phyloP scores from a whole-genome alignment of 2,113 vertebrate genomes.

The Antechinus stuartii region DNA sequence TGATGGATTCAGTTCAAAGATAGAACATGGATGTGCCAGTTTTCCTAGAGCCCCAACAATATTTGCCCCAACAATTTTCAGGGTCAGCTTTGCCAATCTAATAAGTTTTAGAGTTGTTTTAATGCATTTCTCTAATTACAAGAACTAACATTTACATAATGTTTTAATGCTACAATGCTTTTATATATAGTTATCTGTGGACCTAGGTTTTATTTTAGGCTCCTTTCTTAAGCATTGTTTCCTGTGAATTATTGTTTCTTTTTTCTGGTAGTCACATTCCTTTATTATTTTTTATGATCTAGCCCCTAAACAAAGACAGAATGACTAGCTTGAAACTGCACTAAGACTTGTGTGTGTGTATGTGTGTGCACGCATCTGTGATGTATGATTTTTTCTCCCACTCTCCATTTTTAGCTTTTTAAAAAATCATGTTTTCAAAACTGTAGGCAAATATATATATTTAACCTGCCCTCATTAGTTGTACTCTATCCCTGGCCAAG shows the following conservation, averaged over 20 bases:
- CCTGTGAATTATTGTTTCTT: too few species aligned
- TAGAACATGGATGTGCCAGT: too few species aligned
- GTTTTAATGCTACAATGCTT: not conserved
- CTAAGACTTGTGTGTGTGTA: not conserved
- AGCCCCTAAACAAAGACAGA: not conserved
- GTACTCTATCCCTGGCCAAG: not conserved
- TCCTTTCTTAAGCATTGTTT: too few species aligned
- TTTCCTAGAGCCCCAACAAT: too few species aligned
- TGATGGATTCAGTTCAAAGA: too few species aligned
- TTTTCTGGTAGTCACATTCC: not conserved
- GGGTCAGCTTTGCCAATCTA: too few species aligned
- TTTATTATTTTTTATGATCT: not conserved
- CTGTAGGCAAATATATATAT: not conserved
- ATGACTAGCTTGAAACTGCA: not conserved
- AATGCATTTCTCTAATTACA: too few species aligned
- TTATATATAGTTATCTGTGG: not conserved
- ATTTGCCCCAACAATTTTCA: too few species aligned
- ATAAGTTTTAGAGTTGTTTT: too few species aligned
- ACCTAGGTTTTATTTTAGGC: too few species aligned
- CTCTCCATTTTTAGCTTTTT: not conserved
- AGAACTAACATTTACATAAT: not conserved
- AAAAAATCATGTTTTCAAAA: not conserved
- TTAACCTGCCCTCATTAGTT: not conserved
- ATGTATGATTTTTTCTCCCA: not conserved
- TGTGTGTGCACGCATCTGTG: too few species aligned